Evolutionary conservation across 2,113 vertebrate species (phyloP).

Genomic region (Sphyrna mokarran): DNA sequence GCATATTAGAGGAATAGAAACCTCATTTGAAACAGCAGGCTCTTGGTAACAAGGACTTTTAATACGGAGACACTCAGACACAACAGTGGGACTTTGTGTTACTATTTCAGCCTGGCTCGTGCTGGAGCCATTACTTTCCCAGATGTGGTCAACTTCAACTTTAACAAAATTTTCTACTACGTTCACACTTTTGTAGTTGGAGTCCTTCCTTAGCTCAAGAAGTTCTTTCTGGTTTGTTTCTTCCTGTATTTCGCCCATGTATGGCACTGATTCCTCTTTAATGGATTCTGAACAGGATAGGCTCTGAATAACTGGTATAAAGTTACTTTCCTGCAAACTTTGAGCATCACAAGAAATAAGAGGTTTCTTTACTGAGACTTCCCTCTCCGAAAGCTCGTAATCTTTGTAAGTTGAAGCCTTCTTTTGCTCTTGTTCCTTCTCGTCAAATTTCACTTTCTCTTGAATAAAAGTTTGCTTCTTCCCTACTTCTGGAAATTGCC

Average conservation of each 20-base stretch:
- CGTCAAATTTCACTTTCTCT: background rate
- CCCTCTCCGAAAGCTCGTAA: background rate
- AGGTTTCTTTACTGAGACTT: background rate
- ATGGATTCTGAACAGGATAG: background rate
- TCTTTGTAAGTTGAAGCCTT: background rate
- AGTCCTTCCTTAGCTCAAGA: background rate
- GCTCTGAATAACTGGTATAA: background rate
- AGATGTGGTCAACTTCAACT: background rate
- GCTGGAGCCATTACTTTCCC: background rate
- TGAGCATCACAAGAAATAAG: background rate
- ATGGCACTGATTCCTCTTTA: background rate
- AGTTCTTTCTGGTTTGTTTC: background rate
- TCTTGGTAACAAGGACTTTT: conserved; percentile 1
- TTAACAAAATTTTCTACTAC: background rate
- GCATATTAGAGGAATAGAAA: conserved; percentile 3
- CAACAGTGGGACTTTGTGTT: background rate
- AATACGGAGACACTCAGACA: background rate
- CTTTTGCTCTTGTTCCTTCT: conserved; percentile 8
- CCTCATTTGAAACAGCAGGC: background rate
- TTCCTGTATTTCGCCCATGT: background rate
- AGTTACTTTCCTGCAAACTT: background rate
- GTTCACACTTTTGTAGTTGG: background rate
- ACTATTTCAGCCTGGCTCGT: background rate
- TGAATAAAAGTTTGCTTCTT: background rate
- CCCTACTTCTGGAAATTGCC: background rate